Base-by-base conservation (phyloP, 2,797 vertebrate species). In the Tragelaphus oryx region DNA sequence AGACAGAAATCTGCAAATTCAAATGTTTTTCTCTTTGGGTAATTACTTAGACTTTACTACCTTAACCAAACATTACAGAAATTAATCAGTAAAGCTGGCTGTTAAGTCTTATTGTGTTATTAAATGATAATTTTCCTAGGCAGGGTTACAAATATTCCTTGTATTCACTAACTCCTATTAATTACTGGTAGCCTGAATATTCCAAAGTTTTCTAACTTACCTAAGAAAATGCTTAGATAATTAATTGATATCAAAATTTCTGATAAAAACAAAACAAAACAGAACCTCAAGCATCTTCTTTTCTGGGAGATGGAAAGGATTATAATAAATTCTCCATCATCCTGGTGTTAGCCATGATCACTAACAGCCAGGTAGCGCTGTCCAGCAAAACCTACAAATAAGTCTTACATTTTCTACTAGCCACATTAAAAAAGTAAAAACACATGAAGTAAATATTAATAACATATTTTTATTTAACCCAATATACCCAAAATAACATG, bases 151-250 rank as follows among this genome's bases (percentile, higher is more conserved):
- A 46, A 87, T n/a, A 68, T 54, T 68, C 41, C 41, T 1, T 90
- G 6, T 17, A 50, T 33, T 71, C 52, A 87, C 55, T 75, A 93
- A 88, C 5, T 90, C 90, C 55, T 86, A 68, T 44, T 44, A 62
- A 80, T 33, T 71, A 48, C 12, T 4, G 10, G n/a, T 9, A 65
- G n/a, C 3, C 18, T 57, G 28, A 30, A 55, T 85, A 75, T 59
- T 79, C 37, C 68, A 89, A 84, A 52, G 46, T 68, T 89, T 91
- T 87, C 83, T 83, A 13, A 92, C 80, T 62, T 54, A 86, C 26
- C 16, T 54, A 96, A 85, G 92, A 96, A 89, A 94, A 94, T 50
- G 65, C 55, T 87, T 71, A 88, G 80, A 71, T 28, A 87, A 55
- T 14, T 86, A 94, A 44, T 9, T 62, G 52, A 90, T 3, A 74